These are phyloP conservation scores for Caradrina clavipalpis DNA, from an alignment of 2,888 invertebrate species.

Conservation along the genomic window DNA sequence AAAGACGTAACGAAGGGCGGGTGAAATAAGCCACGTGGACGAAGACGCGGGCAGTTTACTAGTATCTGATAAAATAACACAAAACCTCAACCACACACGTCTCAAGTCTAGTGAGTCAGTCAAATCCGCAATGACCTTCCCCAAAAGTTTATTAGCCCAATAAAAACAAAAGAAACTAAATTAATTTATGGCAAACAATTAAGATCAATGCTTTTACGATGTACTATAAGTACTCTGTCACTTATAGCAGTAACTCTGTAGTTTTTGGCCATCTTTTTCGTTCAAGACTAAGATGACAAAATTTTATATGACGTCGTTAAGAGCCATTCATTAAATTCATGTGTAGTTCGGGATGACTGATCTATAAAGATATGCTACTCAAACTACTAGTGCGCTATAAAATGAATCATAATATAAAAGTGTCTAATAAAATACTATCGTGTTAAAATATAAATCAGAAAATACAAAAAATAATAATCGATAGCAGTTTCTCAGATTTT, in stretches of 20 bases:
- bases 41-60: no score
- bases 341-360: constrained; percentile 36
- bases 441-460: constrained; percentile 1
- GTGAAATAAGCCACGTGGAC: no score
- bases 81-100: neutral
- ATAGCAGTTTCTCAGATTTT: neutral
- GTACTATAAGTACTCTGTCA: constrained; percentile 20
- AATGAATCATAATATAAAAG: constrained; percentile 24
- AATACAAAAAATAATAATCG: neutral
- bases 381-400: constrained; percentile 33
- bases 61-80: constrained; percentile 4
- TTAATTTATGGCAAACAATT: constrained; percentile 59
- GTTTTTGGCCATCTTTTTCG: constrained; percentile 27
- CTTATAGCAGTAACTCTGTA: neutral
- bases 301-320: constrained; percentile 49
- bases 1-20: no score
- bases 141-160: constrained; percentile 11
- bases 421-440: constrained; percentile 4
- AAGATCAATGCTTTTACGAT: constrained; percentile 41
- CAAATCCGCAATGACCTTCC: constrained; percentile 9
- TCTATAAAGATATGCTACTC: constrained; percentile 46
- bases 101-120: neutral
- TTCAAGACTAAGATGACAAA: constrained; percentile 6
- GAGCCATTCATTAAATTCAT: constrained; percentile 45
- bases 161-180: constrained; percentile 50